These are phyloP conservation scores for Acanthurus leucopareius DNA, from an alignment of 2,797 vertebrate species.

Conservation along the genomic window DNA sequence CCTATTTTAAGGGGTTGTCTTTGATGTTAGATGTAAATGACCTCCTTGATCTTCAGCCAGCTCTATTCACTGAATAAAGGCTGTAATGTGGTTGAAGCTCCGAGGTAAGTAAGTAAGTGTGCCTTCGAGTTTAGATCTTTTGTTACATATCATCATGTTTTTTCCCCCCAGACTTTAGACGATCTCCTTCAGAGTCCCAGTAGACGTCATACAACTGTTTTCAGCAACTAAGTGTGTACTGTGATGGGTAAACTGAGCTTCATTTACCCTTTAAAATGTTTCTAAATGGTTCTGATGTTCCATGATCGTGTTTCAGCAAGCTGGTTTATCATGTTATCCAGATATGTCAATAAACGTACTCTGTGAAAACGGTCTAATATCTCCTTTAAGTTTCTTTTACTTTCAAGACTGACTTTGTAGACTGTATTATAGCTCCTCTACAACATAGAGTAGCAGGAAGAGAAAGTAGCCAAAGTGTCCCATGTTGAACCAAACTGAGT, in stretches of 20 bases:
- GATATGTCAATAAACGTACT: neutral
- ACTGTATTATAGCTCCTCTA: neutral
- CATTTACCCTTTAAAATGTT: neutral
- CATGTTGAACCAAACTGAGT: conserved; percentile 7
- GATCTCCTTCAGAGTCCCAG: neutral
- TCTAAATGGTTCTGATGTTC: neutral
- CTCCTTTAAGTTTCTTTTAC: no score
- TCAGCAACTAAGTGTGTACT: neutral
- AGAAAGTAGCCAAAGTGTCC: neutral
- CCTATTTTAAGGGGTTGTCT: no score
- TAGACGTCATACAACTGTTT: neutral
- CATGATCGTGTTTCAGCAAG: neutral
- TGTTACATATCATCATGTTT: no score
- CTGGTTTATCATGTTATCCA: neutral
- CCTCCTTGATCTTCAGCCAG: neutral
- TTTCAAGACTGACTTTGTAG: neutral
- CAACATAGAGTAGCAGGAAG: neutral
- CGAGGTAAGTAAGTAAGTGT: neutral
- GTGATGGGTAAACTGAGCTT: neutral
- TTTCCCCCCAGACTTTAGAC: neutral
- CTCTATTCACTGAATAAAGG: neutral
- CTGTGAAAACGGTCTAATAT: neutral
- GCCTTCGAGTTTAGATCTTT: neutral
- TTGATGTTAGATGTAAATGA: no score
- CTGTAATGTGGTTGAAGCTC: neutral